A percentile compares a stretch with the other conserved stretches of the same genome.
phyloP scores from a whole-genome alignment of 2,113 vertebrate genomes.

The Anguilla japonica region DNA sequence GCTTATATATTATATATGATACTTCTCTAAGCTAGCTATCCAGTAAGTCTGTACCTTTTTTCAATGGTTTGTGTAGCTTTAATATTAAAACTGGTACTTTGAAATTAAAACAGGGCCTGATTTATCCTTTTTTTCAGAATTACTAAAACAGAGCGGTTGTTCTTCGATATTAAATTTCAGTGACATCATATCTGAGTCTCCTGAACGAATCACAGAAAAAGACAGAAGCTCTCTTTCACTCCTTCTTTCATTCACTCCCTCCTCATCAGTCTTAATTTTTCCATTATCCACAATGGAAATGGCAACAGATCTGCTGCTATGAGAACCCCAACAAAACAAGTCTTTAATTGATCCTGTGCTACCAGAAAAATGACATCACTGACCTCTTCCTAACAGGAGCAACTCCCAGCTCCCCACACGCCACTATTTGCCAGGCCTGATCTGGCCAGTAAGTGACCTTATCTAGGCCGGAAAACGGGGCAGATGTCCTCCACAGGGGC shows the following conservation, averaged over 20 bases:
- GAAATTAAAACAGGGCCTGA: background rate
- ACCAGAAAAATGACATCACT: conserved; percentile 12
- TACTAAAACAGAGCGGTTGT: background rate
- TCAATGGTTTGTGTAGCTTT: background rate
- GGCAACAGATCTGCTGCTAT: conserved; percentile 15
- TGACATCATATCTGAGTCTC: conserved; percentile 16
- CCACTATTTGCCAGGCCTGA: background rate
- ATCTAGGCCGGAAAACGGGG: conserved; percentile 27
- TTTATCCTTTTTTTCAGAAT: background rate
- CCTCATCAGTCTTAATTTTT: conserved; percentile 26
- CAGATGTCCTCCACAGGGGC: conserved; percentile 40
- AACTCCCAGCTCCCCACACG: background rate
- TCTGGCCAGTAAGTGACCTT: conserved; percentile 19
- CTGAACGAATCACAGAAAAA: conserved; percentile 19
- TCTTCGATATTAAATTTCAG: background rate
- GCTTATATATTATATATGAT: too few species aligned
- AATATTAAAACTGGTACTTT: background rate
- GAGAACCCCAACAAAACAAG: conserved; percentile 25
- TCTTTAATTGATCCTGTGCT: conserved; percentile 20
- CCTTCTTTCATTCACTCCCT: conserved; percentile 1
- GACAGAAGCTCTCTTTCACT: background rate
- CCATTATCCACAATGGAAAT: conserved; percentile 23
- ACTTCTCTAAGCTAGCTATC: background rate
- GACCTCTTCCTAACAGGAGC: background rate
- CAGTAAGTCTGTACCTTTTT: background rate